Evolutionary conservation across 1,140 invertebrate genomes (phyloP).

Genomic region (Scylla paramamosain): DNA sequence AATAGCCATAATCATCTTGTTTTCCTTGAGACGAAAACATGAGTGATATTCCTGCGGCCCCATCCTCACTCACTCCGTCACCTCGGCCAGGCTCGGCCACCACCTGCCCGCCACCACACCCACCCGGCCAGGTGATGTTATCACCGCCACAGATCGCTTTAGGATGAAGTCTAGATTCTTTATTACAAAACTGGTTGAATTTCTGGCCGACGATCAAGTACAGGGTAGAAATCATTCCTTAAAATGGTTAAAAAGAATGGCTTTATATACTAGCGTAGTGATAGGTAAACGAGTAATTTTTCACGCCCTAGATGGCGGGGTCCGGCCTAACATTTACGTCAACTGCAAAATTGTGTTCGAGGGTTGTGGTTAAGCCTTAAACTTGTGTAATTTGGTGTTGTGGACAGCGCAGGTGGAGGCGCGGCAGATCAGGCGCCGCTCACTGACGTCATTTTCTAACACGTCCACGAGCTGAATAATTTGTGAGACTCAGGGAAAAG

Average conservation of each 20-base stretch:
- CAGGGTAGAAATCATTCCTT: not conserved
- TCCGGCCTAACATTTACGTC: too few species aligned
- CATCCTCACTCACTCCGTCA: not conserved
- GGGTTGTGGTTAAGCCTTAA: too few species aligned
- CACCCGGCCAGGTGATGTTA: not conserved
- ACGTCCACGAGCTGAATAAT: too few species aligned
- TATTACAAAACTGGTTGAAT: not conserved
- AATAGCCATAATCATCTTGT: constrained; percentile 35
- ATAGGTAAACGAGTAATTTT: not conserved
- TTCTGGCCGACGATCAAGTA: not conserved
- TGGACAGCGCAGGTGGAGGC: too few species aligned
- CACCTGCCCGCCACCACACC: not conserved
- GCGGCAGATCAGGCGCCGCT: too few species aligned
- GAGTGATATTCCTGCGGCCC: not conserved
- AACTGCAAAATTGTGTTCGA: too few species aligned
- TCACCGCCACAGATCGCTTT: not conserved
- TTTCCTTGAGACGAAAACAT: not conserved
- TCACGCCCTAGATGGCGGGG: not conserved
- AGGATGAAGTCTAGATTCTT: not conserved
- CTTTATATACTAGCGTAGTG: not conserved
- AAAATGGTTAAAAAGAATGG: too few species aligned
- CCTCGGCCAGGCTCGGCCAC: too few species aligned
- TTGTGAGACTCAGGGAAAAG: too few species aligned
- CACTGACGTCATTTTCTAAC: too few species aligned
- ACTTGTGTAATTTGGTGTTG: too few species aligned